These are phyloP conservation scores for Patiria pectinifera DNA, from an alignment of 53 echinoderm and acorn worm genomes.

Conservation along the genomic window DNA sequence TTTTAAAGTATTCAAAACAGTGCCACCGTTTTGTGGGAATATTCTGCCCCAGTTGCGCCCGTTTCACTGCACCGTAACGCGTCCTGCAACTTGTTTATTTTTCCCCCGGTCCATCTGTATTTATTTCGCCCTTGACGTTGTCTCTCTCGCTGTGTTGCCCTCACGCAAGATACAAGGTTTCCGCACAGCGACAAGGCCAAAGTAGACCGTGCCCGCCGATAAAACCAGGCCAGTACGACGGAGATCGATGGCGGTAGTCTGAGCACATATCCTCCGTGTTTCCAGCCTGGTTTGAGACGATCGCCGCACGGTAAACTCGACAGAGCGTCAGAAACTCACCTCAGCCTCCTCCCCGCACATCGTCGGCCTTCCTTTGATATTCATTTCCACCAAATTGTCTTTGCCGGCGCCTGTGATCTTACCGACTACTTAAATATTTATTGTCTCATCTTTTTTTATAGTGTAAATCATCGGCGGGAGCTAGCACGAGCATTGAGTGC, in stretches of 20 bases:
- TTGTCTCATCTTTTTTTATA: slow-evolving; percentile 52
- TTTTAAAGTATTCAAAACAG: too few relatives aligned
- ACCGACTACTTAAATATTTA: slow-evolving; percentile 64
- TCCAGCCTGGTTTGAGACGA: neutral
- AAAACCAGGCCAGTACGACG: neutral
- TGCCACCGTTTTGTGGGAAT: too few relatives aligned
- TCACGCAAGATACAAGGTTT: neutral
- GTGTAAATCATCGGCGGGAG: slow-evolving; percentile 1
- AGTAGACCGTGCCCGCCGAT: neutral
- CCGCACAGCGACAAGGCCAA: neutral
- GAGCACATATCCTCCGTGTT: too few relatives aligned
- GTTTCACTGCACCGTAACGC: neutral
- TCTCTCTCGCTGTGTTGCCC: neutral
- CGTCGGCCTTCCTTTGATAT: slow-evolving; percentile 47
- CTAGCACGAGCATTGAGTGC: neutral
- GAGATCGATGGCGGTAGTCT: neutral
- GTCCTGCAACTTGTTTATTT: neutral
- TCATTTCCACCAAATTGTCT: slow-evolving; percentile 60
- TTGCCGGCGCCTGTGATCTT: slow-evolving; percentile 55
- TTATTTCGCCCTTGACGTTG: neutral
- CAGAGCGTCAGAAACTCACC: neutral
- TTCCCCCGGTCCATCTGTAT: neutral
- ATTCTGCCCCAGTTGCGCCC: too few relatives aligned
- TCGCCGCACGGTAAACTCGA: neutral
- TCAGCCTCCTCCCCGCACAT: neutral